A percentile compares a stretch with the other conserved stretches of the same genome.
These are phyloP conservation scores for Macroteleia sp. DNA, from an alignment of 2,888 invertebrate species.

Conservation along the genomic window DNA sequence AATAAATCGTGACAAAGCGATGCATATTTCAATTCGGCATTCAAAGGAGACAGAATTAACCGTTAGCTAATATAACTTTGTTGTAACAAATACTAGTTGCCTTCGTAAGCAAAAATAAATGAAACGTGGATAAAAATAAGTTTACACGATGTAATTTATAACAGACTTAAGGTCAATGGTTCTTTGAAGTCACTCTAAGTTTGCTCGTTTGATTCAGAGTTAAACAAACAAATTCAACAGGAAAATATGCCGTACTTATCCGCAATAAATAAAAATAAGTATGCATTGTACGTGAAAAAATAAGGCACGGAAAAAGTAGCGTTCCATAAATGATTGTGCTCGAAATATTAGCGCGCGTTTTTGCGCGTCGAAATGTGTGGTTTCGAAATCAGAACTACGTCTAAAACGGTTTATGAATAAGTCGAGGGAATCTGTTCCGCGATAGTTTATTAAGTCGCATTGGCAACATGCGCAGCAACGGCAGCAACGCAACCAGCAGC, in stretches of 20 bases:
- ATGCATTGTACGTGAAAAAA: too few species aligned
- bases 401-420: conserved; percentile 26
- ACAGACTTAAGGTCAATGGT: conserved; percentile 16
- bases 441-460: conserved; percentile 44
- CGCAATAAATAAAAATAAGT: too few species aligned
- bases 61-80: conserved; percentile 26
- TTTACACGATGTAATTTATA: conserved; percentile 38
- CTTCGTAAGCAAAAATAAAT: conserved; percentile 42
- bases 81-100: conserved; percentile 30
- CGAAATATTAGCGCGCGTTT: too few species aligned
- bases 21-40: conserved; percentile 5
- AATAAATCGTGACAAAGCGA: conserved; percentile 19
- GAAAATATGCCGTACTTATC: background rate
- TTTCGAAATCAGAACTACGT: background rate
- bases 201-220: background rate
- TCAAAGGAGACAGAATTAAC: conserved; percentile 28
- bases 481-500: conserved; percentile 50
- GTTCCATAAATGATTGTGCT: too few species aligned
- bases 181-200: conserved; percentile 15
- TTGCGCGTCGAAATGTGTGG: background rate
- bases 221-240: conserved; percentile 3
- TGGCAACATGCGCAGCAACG: conserved; percentile 29
- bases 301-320: too few species aligned
- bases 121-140: conserved; percentile 45
- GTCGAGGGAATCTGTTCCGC: conserved; percentile 23